Evolutionary conservation across 2,113 vertebrate species (phyloP).

Genomic region (Crotalus tigris): DNA sequence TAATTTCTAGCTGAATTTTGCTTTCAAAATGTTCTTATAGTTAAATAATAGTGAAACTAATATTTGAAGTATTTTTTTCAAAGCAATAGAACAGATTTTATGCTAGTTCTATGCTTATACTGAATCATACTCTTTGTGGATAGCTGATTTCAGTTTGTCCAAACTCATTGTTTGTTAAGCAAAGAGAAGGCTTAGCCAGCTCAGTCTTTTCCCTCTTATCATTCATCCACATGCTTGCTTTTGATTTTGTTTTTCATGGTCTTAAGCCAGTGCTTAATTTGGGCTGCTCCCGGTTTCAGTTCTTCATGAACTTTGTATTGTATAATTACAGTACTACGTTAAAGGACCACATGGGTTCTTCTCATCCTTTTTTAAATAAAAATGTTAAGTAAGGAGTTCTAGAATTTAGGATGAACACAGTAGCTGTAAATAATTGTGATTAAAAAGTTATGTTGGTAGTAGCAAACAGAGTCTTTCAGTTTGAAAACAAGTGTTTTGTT

Average conservation of each 20-base stretch:
- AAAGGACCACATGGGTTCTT: neutral
- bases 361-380: neutral
- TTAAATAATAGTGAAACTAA: neutral
- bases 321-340: rapidly evolving
- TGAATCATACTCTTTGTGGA: neutral
- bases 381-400: neutral
- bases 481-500: neutral
- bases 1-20: neutral
- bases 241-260: neutral
- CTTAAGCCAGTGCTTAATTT: neutral
- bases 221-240: neutral
- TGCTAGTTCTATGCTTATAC: neutral
- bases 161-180: conserved; percentile 4
- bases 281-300: neutral
- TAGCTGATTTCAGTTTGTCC: neutral
- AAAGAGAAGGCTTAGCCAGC: conserved; percentile 7
- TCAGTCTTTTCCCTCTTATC: conserved; percentile 17
- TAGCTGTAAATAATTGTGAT: neutral
- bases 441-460: neutral
- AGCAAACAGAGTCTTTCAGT: neutral
- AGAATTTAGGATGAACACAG: neutral
- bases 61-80: rapidly evolving
- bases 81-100: neutral
- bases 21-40: neutral
- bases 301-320: neutral